Percentiles rank a stretch among this genome's conserved stretches.
phyloP scores from a whole-genome alignment of 2,797 vertebrate species.

The Chrosomus eos region DNA sequence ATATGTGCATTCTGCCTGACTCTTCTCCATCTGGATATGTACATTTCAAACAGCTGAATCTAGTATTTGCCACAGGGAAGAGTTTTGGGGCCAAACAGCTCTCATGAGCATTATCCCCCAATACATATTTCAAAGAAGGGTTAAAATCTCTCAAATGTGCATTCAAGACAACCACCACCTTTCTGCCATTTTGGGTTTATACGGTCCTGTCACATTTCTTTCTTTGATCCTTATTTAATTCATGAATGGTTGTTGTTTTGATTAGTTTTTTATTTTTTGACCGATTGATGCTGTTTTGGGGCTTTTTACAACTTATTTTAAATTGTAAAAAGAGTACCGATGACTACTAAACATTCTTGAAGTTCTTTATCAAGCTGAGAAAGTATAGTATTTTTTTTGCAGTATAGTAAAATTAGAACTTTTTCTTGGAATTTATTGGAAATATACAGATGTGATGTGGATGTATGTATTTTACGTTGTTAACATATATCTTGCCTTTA shows the following conservation, averaged over 20 bases:
- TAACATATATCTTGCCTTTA: neutral
- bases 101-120: slow-evolving; percentile 1
- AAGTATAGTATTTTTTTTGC: neutral
- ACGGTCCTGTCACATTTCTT: slow-evolving; percentile 31
- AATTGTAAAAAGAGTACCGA: slow-evolving; percentile 1
- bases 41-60: neutral
- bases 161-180: slow-evolving; percentile 4
- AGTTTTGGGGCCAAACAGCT: slow-evolving; percentile 30
- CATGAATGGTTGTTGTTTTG: neutral
- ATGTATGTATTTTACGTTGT: neutral
- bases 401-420: neutral
- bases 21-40: slow-evolving; percentile 26
- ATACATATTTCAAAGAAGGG: neutral
- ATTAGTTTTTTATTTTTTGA: neutral
- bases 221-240: slow-evolving; percentile 1
- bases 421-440: slow-evolving; percentile 1
- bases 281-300: neutral
- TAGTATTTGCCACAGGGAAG: slow-evolving; percentile 3
- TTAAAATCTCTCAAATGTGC: slow-evolving; percentile 21
- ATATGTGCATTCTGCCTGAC: neutral
- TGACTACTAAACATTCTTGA: slow-evolving; percentile 30
- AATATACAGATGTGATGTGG: neutral
- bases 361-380: neutral
- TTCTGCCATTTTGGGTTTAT: slow-evolving; percentile 1
- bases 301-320: slow-evolving; percentile 30